A percentile compares a stretch with the other conserved stretches of the same genome.
Conservation (phyloP, 2,888 invertebrate species). For the Nebria salina region DNA sequence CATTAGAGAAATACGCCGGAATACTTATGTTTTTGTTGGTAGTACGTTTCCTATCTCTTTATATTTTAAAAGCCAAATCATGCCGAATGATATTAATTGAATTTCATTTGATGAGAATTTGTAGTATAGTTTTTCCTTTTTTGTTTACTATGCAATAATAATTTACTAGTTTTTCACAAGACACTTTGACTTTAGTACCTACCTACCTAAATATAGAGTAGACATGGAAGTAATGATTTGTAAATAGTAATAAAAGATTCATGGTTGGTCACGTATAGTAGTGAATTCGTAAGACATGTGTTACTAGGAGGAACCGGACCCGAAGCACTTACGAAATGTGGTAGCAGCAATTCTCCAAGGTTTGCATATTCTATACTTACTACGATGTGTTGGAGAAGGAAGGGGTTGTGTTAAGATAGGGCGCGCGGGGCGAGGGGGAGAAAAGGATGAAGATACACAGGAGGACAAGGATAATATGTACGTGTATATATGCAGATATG, state of each 20-base stretch:
- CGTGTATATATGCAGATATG: constrained; percentile 47
- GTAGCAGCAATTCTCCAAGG: constrained; percentile 11
- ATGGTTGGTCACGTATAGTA: not conserved
- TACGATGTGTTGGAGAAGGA: constrained; percentile 41
- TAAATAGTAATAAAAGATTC: not conserved
- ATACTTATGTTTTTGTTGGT: not conserved
- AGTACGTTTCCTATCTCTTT: not conserved
- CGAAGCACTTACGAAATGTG: constrained; percentile 17
- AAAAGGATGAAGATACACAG: constrained; percentile 29
- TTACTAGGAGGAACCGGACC: not conserved
- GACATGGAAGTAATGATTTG: not conserved
- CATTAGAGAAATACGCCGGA: not conserved
- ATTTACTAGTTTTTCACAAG: too few species aligned
- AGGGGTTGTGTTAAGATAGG: constrained; percentile 47
- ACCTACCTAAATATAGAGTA: not conserved
- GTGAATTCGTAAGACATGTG: not conserved
- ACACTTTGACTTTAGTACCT: too few species aligned
- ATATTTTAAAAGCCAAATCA: not conserved
- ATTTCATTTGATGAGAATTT: not conserved
- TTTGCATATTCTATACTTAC: constrained; percentile 46
- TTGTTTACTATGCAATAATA: too few species aligned
- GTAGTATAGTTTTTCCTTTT: not conserved
- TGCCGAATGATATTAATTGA: not conserved
- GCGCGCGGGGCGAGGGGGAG: constrained; percentile 53
- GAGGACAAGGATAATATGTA: constrained; percentile 45